Evolutionary conservation across 2,888 invertebrate species (phyloP).

Genomic region (Isotomurus palustris): DNA sequence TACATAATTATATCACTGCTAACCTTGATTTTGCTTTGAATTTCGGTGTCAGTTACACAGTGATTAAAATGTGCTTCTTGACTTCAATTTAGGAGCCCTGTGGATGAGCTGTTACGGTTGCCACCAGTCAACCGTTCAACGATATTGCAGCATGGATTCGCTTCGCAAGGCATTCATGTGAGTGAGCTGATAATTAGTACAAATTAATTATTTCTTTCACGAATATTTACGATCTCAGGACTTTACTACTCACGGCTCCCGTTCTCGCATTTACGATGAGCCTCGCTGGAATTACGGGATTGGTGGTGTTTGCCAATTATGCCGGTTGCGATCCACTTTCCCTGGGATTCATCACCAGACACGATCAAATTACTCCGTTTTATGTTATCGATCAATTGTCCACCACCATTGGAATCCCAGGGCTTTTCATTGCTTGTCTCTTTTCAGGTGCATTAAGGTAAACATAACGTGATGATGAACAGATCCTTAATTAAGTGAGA

Average conservation of each 20-base stretch:
- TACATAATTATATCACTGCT: no score
- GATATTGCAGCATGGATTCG: constrained; percentile 27
- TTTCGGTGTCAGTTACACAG: no score
- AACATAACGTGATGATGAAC: no score
- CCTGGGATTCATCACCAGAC: constrained; percentile 44
- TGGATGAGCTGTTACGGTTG: constrained; percentile 46
- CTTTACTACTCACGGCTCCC: constrained; percentile 43
- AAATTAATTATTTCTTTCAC: neutral
- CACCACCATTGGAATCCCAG: constrained; percentile 51
- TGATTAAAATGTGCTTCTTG: no score
- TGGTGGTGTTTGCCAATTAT: constrained; percentile 51
- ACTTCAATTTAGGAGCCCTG: constrained; percentile 29
- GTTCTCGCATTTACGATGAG: constrained; percentile 43
- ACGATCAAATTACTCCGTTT: constrained; percentile 49
- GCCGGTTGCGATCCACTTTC: constrained; percentile 49
- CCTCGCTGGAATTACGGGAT: constrained; percentile 48
- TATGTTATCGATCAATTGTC: constrained; percentile 53
- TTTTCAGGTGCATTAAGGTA: constrained; percentile 53
- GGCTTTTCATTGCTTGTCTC: constrained; percentile 53
- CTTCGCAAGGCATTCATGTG: constrained; percentile 25
- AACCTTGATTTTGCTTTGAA: no score
- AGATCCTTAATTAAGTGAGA: no score
- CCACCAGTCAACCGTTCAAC: constrained; percentile 48
- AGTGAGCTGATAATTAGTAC: neutral
- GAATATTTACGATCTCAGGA: constrained; percentile 15